Evolutionary conservation across 2,113 vertebrate species (phyloP), one percentile per base, ranked within the genome.

Genomic region (Callionymus lyra): DNA sequence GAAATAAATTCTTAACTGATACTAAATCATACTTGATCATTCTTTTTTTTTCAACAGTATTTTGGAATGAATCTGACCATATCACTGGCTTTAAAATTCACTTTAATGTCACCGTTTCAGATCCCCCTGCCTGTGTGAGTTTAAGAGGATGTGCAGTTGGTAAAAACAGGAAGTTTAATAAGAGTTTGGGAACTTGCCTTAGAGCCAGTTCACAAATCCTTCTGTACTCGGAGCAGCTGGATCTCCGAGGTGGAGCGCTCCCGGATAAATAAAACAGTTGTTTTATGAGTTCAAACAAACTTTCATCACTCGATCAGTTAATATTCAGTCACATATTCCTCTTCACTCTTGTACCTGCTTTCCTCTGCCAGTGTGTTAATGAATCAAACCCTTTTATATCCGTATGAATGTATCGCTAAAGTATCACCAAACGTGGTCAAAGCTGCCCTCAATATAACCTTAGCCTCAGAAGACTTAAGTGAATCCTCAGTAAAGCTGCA

Each of bases 151-250:
- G 17, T 34, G 47, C 37, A 8, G 49, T 63, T 2, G 47, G 47
- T 63, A 50, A 76, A 77, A 80, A 75, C 77, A 79, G 74, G 70
- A 82, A 78, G 75, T 82, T 80, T 82, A 78, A 82, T 82, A 80
- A 70, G 58, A 76, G 57, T 52, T 56, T 68, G 68, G 72, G 68
- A 72, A 71, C 51, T 73, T 61, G 53, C 67, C 53, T 70, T 38
- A 21, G 43, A 79, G 57, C 57, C 44, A 42, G 27, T 59, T 65
- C 70, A 66, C 65, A 72, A 74, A 74, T 70, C 70, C 76, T 61
- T 43, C 14, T 21, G 47, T 54, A 60, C 65, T 61, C 60, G 42
- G 65, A 72, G 14, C 41, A 59, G 54, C 59, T 47, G 57, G 46
- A 50, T 70, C 58, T 70, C 57, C 65, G 59, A 74, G 65, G 67